A percentile compares a stretch with the other conserved stretches of the same genome.
Evolutionary conservation across 2,797 vertebrate species (phyloP).

Genomic region (Urocyon cinereoargenteus): DNA sequence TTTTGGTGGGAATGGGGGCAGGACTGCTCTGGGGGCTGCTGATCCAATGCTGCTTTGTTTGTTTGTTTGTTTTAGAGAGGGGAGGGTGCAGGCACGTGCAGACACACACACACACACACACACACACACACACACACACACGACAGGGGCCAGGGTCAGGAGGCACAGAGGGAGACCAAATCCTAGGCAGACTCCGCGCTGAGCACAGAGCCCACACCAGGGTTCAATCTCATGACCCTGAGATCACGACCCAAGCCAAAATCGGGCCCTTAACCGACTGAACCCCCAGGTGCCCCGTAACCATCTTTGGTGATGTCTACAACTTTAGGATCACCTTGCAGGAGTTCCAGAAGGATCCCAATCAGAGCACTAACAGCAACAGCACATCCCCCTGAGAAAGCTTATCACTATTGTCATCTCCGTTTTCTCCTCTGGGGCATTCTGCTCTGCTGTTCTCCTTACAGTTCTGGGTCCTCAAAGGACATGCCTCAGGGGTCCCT

Average conservation of each 20-base stretch:
- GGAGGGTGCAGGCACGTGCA: not conserved
- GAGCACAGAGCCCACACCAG: not conserved
- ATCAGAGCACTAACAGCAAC: not conserved
- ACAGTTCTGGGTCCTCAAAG: not conserved
- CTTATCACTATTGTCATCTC: too few relatives aligned
- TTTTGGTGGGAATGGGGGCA: not conserved
- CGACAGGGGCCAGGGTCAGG: not conserved
- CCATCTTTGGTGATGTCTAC: not conserved
- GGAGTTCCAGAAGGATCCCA: not conserved
- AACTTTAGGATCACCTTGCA: not conserved
- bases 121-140: too few relatives aligned
- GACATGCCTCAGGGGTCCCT: not conserved
- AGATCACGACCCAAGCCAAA: not conserved
- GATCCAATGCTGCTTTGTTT: not conserved
- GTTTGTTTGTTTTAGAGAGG: not conserved
- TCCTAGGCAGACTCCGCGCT: not conserved
- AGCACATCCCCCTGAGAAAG: not conserved
- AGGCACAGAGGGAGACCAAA: not conserved
- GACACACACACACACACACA: too few relatives aligned
- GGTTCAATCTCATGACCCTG: not conserved
- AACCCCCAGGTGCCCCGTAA: not conserved
- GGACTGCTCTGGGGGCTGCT: not conserved
- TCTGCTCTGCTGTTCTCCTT: not conserved
- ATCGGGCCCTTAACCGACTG: not conserved
- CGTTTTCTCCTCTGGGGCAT: too few relatives aligned